Evolutionary conservation across 2,113 vertebrate genomes (phyloP).

Genomic region (Parus major): DNA sequence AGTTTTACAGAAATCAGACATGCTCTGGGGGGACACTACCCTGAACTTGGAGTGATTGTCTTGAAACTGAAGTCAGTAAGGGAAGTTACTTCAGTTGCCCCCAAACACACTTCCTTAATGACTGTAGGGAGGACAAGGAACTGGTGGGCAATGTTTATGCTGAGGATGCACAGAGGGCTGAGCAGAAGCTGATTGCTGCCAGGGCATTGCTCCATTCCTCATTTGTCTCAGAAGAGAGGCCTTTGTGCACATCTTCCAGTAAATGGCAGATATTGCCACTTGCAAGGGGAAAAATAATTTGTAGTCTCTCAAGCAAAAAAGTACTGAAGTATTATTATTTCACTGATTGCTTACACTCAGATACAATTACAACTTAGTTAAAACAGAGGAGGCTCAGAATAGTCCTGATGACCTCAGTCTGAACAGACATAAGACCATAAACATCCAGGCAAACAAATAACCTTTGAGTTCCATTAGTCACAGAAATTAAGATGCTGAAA

Average conservation of each 20-base stretch:
- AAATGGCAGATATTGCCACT: background rate
- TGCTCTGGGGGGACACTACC: background rate
- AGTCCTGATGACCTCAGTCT: background rate
- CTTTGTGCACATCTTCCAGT: background rate
- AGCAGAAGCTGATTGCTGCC: background rate
- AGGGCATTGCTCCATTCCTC: background rate
- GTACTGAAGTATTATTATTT: background rate
- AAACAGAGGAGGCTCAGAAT: background rate
- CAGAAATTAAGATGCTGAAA: constrained; percentile 35
- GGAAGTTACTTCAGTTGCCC: background rate
- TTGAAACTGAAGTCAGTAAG: background rate
- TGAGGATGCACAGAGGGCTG: background rate
- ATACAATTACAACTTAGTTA: background rate
- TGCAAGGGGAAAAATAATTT: background rate
- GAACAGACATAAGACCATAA: background rate
- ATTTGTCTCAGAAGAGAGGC: background rate
- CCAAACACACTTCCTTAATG: background rate
- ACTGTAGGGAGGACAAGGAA: background rate
- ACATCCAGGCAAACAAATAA: constrained; percentile 1
- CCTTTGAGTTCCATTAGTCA: constrained; percentile 44
- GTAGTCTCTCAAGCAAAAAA: background rate
- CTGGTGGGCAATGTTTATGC: accelerated
- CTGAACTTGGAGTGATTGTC: background rate
- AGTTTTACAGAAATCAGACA: background rate
- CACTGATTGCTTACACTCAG: background rate